phyloP scores from a whole-genome alignment of 2,797 vertebrate genomes.

The Prionace glauca region DNA sequence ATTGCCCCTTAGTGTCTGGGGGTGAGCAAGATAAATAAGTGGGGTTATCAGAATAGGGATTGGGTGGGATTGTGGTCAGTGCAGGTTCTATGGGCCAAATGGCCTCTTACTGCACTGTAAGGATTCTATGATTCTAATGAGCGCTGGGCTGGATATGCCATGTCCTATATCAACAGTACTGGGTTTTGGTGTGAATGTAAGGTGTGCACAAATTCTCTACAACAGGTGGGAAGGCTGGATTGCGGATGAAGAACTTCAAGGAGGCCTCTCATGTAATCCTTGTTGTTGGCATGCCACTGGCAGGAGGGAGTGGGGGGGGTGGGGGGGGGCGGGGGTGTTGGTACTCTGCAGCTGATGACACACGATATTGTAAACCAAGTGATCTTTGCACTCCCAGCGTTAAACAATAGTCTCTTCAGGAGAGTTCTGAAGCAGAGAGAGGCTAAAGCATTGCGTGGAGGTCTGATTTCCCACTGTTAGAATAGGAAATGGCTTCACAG shows the following conservation, averaged over 20 bases:
- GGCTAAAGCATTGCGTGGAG: neutral
- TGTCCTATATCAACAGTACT: neutral
- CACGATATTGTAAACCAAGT: neutral
- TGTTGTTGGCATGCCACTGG: too few species aligned
- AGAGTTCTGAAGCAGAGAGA: neutral
- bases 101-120: too few species aligned
- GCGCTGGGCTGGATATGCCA: neutral
- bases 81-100: too few species aligned
- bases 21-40: too few species aligned
- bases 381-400: neutral
- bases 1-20: too few species aligned
- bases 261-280: neutral
- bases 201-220: neutral
- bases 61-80: too few species aligned
- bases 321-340: neutral
- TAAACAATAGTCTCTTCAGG: neutral
- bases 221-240: constrained; percentile 6
- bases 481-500: neutral
- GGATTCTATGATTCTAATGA: neutral
- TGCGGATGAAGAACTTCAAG: neutral
- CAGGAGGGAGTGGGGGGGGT: neutral
- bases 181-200: neutral
- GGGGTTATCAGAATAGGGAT: too few species aligned
- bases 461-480: neutral
- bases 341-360: neutral